Percentiles rank a stretch among this genome's conserved stretches.
Conservation (phyloP, 2,113 vertebrate species). For the Leptodactylus fuscus region DNA sequence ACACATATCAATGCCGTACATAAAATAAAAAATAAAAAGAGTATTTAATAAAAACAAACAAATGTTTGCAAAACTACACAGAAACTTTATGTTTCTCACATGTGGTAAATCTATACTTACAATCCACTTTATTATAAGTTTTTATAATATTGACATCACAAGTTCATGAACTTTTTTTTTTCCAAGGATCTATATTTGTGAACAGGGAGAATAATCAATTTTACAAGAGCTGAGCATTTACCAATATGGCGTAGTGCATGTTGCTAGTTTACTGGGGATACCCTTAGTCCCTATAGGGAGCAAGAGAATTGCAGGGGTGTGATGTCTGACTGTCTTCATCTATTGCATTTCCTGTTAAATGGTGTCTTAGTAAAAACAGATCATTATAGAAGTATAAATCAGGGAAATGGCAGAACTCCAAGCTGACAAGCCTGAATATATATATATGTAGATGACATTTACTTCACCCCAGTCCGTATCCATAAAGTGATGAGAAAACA, state of each 20-base stretch:
- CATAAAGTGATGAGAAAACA: constrained; percentile 16
- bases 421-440: not conserved
- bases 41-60: no score
- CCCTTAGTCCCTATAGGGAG: not conserved
- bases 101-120: no score
- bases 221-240: not conserved
- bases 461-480: constrained; percentile 1
- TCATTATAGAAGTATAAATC: constrained; percentile 21
- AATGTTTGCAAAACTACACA: no score
- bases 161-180: no score
- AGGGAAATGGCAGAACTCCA: not conserved
- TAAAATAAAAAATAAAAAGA: no score
- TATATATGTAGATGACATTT: not conserved
- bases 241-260: not conserved
- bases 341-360: constrained; percentile 10
- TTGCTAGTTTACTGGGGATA: not conserved
- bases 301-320: not conserved
- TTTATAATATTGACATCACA: no score
- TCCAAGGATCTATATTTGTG: not conserved
- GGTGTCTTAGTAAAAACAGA: not conserved
- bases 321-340: constrained; percentile 7
- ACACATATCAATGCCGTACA: no score
- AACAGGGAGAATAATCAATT: not conserved
- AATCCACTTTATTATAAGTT: no score
- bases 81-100: no score